Evolutionary conservation across 2,797 vertebrate genomes (phyloP).

Genomic region (Paramormyrops hopkinsi): DNA sequence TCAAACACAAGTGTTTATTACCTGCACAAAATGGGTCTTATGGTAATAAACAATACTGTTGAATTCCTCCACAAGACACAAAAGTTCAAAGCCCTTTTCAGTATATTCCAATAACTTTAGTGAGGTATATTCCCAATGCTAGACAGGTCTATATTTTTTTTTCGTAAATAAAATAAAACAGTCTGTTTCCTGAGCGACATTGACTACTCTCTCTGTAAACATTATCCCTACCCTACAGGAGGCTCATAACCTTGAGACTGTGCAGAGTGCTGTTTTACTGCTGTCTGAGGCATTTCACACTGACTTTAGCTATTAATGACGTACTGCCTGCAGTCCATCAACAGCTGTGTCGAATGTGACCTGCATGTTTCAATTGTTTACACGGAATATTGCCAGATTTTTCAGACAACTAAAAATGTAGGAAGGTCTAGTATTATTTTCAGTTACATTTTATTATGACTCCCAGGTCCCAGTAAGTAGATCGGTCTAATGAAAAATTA

Average conservation of each 20-base stretch:
- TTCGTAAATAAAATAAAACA: not conserved
- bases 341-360: conserved; percentile 61
- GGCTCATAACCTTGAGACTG: conserved; percentile 41
- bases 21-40: not conserved
- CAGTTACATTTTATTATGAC: not conserved
- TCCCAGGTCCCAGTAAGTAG: not conserved
- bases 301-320: conserved; percentile 47
- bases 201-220: conserved; percentile 43
- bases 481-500: not conserved
- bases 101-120: not conserved
- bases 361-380: not conserved
- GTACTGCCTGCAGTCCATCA: conserved; percentile 37
- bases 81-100: not conserved
- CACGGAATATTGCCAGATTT: not conserved
- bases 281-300: conserved; percentile 36
- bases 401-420: not conserved
- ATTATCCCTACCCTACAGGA: conserved; percentile 23
- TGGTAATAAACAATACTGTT: not conserved
- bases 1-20: not conserved
- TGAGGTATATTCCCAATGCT: not conserved
- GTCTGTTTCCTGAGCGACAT: conserved; percentile 23
- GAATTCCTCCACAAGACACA: not conserved
- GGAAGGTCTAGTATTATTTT: not conserved
- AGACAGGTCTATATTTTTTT: not conserved
- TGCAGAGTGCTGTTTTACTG: conserved; percentile 36